Evolutionary conservation across 2,113 vertebrate genomes (phyloP).

Genomic region (Rousettus leschenaultii): DNA sequence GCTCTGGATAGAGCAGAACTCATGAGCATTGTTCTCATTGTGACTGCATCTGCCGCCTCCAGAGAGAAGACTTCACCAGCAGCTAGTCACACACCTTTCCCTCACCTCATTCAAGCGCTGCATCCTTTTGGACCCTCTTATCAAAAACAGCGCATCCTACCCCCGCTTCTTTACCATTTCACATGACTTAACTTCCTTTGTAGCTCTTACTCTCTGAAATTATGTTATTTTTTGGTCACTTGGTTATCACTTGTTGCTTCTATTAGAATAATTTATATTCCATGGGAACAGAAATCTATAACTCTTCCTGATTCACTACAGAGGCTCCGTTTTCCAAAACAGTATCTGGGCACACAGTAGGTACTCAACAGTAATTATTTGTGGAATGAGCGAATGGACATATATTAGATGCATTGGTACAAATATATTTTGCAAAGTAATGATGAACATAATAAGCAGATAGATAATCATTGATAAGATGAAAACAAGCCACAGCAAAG

Average conservation of each 20-base stretch:
- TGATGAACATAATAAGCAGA: constrained; percentile 12
- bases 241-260: neutral
- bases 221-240: neutral
- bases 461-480: neutral
- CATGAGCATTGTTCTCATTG: neutral
- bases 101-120: neutral
- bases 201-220: neutral
- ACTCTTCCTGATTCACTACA: neutral
- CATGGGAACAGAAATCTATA: neutral
- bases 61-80: neutral
- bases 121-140: neutral
- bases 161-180: neutral
- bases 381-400: neutral
- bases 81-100: neutral
- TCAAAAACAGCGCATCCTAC: neutral
- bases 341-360: neutral
- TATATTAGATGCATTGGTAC: neutral
- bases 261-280: neutral
- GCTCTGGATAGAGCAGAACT: neutral
- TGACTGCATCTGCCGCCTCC: neutral
- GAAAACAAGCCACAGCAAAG: neutral
- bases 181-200: neutral
- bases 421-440: neutral
- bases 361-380: neutral
- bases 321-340: neutral